Conservation (phyloP, 2,888 invertebrate genomes). For the Xanthorhoe spadicearia region DNA sequence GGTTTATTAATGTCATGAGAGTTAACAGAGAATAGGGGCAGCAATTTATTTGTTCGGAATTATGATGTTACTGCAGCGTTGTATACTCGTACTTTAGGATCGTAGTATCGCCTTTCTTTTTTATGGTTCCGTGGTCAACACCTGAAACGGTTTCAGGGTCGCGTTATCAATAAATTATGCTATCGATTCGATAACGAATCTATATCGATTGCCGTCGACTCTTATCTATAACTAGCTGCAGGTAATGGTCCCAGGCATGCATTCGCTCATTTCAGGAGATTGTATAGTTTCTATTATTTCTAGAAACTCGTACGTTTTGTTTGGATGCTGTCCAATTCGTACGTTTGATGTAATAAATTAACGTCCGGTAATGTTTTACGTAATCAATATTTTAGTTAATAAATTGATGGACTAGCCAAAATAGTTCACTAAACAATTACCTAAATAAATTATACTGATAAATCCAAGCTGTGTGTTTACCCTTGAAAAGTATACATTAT, state of each 20-base stretch:
- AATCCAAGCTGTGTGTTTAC: too few relatives aligned
- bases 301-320: constrained; percentile 13
- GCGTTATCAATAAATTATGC: constrained; percentile 45
- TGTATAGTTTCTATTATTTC: constrained; percentile 5
- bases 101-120: background rate
- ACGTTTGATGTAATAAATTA: constrained; percentile 18
- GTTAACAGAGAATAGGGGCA: too few relatives aligned
- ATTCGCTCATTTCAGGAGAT: background rate
- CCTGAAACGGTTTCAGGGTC: constrained; percentile 40
- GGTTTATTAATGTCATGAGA: background rate
- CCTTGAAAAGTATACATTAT: too few relatives aligned
- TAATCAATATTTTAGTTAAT: background rate
- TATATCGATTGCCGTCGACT: constrained; percentile 38
- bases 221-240: constrained; percentile 4
- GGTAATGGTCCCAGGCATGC: constrained; percentile 1
- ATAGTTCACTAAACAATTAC: too few relatives aligned
- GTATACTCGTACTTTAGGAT: too few relatives aligned
- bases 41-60: too few relatives aligned
- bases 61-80: too few relatives aligned
- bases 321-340: constrained; percentile 25
- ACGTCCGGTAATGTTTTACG: constrained; percentile 2
- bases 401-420: background rate
- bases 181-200: constrained; percentile 44
- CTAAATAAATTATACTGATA: too few relatives aligned
- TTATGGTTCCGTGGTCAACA: constrained; percentile 9